Conservation (phyloP, 2,888 invertebrate genomes). For the Drosophila sordidapex region DNA sequence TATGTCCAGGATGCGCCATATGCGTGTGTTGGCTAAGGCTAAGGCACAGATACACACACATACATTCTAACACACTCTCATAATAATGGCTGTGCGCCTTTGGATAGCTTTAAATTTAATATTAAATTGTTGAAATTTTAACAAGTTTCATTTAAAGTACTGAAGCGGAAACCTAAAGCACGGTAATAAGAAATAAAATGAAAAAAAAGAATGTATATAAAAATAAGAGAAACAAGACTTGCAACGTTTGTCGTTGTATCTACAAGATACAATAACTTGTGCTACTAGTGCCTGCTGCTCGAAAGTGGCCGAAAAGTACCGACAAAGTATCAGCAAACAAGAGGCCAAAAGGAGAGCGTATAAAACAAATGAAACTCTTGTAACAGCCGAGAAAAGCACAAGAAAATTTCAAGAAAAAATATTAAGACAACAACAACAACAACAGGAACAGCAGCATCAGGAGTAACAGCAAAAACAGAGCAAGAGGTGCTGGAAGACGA, state of each 20-base stretch:
- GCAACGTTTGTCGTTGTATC: slow-evolving; percentile 68
- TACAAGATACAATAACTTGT: slow-evolving; percentile 80
- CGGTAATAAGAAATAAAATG: slow-evolving; percentile 42
- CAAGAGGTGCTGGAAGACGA: slow-evolving; percentile 8
- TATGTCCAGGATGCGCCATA: slow-evolving; percentile 79
- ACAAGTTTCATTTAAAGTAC: slow-evolving; percentile 32
- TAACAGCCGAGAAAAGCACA: slow-evolving; percentile 73
- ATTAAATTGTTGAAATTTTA: slow-evolving; percentile 53
- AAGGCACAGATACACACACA: slow-evolving; percentile 27
- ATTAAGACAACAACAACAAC: slow-evolving; percentile 69
- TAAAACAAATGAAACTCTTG: slow-evolving; percentile 81
- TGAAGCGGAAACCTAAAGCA: slow-evolving; percentile 11
- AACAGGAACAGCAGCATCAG: slow-evolving; percentile 4
- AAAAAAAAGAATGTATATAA: slow-evolving; percentile 7
- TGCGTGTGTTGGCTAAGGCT: slow-evolving; percentile 69
- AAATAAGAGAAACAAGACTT: slow-evolving; percentile 34
- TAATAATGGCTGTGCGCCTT: slow-evolving; percentile 20
- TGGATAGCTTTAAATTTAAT: slow-evolving; percentile 55
- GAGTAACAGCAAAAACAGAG: not conserved
- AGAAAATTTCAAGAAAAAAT: slow-evolving; percentile 79
- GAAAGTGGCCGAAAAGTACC: slow-evolving; percentile 80
- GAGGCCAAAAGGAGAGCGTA: slow-evolving; percentile 75
- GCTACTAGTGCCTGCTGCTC: slow-evolving; percentile 70
- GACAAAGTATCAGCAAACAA: slow-evolving; percentile 81
- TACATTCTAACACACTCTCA: slow-evolving; percentile 8